A percentile compares a stretch with the other conserved stretches of the same genome.
Conservation (phyloP, 2,888 invertebrate genomes). For the Meteorus colon region DNA sequence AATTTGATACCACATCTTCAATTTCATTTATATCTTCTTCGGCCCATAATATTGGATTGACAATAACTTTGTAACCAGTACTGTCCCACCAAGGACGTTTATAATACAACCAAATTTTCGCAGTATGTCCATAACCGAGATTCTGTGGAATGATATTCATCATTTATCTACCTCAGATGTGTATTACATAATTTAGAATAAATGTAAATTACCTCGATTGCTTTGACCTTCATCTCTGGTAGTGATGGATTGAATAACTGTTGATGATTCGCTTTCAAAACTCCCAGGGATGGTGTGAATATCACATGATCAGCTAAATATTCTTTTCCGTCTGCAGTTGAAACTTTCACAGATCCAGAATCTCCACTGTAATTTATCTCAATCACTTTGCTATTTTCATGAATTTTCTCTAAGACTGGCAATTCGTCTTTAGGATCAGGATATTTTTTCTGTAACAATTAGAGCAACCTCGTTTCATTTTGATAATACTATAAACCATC, state of each 20-base stretch:
- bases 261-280: constrained; percentile 77
- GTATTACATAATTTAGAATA: background rate
- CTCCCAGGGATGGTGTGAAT: constrained; percentile 82
- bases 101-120: constrained; percentile 81
- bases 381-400: constrained; percentile 60
- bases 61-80: constrained; percentile 17
- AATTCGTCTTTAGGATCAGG: constrained; percentile 63
- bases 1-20: constrained; percentile 69
- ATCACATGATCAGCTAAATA: constrained; percentile 80
- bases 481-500: background rate
- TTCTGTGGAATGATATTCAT: constrained; percentile 64
- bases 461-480: no score
- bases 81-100: constrained; percentile 78
- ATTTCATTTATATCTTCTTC: constrained; percentile 70
- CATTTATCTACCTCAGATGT: background rate
- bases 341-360: constrained; percentile 49
- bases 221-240: constrained; percentile 75
- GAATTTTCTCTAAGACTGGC: constrained; percentile 61
- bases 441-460: constrained; percentile 60
- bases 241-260: constrained; percentile 77
- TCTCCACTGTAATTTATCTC: constrained; percentile 57
- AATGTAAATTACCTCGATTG: constrained; percentile 72
- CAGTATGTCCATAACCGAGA: constrained; percentile 79
- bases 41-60: constrained; percentile 77
- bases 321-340: constrained; percentile 73